Base-by-base conservation (phyloP, 2,888 invertebrate genomes). In the Amiota minor region DNA sequence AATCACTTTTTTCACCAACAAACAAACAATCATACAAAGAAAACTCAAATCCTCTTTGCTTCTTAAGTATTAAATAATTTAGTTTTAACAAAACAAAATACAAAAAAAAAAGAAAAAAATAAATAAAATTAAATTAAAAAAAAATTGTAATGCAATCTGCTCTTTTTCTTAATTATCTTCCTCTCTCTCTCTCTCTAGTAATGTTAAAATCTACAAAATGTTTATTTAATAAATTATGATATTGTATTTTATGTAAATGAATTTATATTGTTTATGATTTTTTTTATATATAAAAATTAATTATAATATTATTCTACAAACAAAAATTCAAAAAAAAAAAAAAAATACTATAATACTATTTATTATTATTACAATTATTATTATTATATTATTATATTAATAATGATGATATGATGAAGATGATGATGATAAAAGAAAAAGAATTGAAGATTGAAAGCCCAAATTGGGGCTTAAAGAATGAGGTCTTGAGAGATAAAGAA, bases 51-150 rank as follows among this genome's bases (percentile, higher is more conserved):
- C 81, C 83, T 78, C 80, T 78, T 80, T 75, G 74, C 81, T 83
- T 78, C 80, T 78, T 80, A 81, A 82, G 81, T 81, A 82, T 82
- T 83, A 72, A 82, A 83, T 83, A 72, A n/a, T 64, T 64, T 67
- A 47, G n/a, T 11, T 23, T 9, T 59, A 3, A n/a, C 6, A 70
- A 35, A 6, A 55, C n/a, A 64, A 23, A 46, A 14, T 78, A 79
- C 77, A 49, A 65, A 56, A 6, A 62, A n/a, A 61, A 10, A 56
- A n/a, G 55, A 14, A 61, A 77, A 67, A 78, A 73, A 47, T 71
- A 23, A 23, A 23, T 35, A 35, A 35, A 35, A 35, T 4, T 6
- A 35, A 35, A 35, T 35, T 3, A 35, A 35, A 35, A 35, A 35
- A 35, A 35, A 35, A 35, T 35, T 35, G 35, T 35, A 35, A 35